Conservation (phyloP, 2,888 invertebrate species). For the Adineta ricciae region DNA sequence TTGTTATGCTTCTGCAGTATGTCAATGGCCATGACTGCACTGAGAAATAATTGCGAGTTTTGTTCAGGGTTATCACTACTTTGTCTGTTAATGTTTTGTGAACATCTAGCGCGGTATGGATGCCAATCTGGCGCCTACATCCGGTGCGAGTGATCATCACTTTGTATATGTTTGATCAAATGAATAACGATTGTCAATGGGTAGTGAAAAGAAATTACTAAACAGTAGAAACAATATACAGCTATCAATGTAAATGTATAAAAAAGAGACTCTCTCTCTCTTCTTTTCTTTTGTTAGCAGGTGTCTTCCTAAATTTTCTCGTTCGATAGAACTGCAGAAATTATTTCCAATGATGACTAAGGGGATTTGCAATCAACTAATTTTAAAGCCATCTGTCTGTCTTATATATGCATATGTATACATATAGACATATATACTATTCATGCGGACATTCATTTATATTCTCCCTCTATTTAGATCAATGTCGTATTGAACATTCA, state of each 20-base stretch:
- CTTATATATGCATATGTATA: too few species aligned
- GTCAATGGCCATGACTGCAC: neutral
- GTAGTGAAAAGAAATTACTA: neutral
- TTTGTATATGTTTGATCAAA: neutral
- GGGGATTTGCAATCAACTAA: neutral
- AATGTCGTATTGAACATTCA: neutral
- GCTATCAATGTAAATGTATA: too few species aligned
- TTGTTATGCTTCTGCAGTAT: neutral
- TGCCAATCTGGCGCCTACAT: neutral
- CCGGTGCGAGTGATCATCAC: neutral
- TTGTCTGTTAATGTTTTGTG: neutral
- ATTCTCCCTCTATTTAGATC: neutral
- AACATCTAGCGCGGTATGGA: neutral
- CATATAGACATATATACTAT: neutral
- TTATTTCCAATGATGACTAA: neutral
- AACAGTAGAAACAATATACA: neutral
- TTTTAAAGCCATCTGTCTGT: neutral
- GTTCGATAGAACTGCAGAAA: neutral
- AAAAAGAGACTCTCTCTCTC: too few species aligned
- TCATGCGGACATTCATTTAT: neutral
- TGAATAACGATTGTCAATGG: neutral
- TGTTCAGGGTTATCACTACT: neutral
- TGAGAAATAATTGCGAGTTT: neutral
- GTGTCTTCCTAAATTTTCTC: neutral
- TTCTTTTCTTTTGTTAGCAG: neutral